Percentiles rank a stretch among this genome's conserved stretches.
phyloP scores from a whole-genome alignment of 2,888 invertebrate species.

The Zaprionus bogoriensis region DNA sequence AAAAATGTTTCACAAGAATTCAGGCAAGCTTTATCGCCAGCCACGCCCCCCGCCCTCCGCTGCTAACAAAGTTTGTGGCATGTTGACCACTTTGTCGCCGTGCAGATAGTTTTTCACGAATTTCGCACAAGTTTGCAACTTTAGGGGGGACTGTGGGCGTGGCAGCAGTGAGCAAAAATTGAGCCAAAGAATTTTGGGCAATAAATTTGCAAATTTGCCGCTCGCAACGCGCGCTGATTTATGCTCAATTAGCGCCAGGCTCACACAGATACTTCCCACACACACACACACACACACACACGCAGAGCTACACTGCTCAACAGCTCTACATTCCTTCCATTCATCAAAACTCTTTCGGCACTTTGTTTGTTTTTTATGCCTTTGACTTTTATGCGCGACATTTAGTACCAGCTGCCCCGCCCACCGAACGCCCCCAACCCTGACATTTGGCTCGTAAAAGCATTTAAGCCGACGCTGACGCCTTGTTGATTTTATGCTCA shows the following conservation, averaged over 20 bases:
- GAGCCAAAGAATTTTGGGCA: conserved; percentile 59
- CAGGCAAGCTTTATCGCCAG: conserved; percentile 54
- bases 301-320: too few relatives aligned
- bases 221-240: conserved; percentile 53
- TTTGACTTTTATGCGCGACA: conserved; percentile 66
- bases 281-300: conserved; percentile 10
- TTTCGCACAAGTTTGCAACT: conserved; percentile 21
- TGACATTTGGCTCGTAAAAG: conserved; percentile 53
- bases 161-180: conserved; percentile 35
- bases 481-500: conserved; percentile 71
- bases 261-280: conserved; percentile 9
- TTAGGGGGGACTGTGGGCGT: conserved; percentile 15
- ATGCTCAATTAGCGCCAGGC: conserved; percentile 66
- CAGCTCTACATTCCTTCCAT: conserved; percentile 37
- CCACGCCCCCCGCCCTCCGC: background rate
- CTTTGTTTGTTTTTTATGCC: conserved; percentile 56
- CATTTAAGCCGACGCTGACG: conserved; percentile 66
- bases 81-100: conserved; percentile 75
- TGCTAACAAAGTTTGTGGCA: conserved; percentile 75
- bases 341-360: conserved; percentile 71
- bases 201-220: conserved; percentile 58
- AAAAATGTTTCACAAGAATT: conserved; percentile 78
- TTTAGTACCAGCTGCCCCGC: conserved; percentile 49
- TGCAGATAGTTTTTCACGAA: conserved; percentile 51
- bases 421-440: background rate